Conservation (phyloP, 2,113 vertebrate species). For the Podilymbus podiceps region DNA sequence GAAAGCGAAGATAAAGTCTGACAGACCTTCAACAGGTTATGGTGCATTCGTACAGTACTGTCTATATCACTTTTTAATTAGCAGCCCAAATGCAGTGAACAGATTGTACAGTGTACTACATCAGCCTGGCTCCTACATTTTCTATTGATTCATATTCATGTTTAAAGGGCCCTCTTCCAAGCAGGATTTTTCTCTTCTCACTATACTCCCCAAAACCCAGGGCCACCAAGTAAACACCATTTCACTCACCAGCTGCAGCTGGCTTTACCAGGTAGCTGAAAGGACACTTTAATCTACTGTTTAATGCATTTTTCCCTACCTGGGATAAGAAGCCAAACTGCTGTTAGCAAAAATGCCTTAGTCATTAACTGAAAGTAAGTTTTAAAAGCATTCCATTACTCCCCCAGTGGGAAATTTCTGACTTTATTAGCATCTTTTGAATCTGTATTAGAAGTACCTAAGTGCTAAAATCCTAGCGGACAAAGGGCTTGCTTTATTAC, state of each 20-base stretch:
- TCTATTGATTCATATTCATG: conserved; percentile 55
- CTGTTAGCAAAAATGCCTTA: conserved; percentile 75
- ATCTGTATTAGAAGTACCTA: conserved; percentile 69
- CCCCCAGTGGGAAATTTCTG: conserved; percentile 76
- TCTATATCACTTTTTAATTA: conserved; percentile 74
- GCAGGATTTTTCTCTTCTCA: conserved; percentile 22
- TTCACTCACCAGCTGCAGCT: conserved; percentile 35
- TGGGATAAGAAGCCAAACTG: conserved; percentile 72
- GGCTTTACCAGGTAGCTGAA: conserved; percentile 62
- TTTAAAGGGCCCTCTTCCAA: conserved; percentile 59
- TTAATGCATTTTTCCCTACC: conserved; percentile 69
- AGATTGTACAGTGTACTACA: conserved; percentile 72
- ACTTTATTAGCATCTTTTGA: conserved; percentile 76
- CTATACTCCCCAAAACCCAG: conserved; percentile 6
- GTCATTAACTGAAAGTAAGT: conserved; percentile 76
- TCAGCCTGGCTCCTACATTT: conserved; percentile 62
- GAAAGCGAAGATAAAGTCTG: conserved; percentile 72
- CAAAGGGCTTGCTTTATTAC: conserved; percentile 58
- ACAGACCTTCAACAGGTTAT: conserved; percentile 77
- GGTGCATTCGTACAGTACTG: conserved; percentile 64
- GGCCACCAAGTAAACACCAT: conserved; percentile 14
- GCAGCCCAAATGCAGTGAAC: conserved; percentile 71
- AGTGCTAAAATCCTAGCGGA: conserved; percentile 65
- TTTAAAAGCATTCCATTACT: conserved; percentile 77
- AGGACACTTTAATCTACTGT: conserved; percentile 68